Evolutionary conservation across 2,888 invertebrate species (phyloP), one percentile per base, ranked within the genome.

Genomic region (Thyatira batis): DNA sequence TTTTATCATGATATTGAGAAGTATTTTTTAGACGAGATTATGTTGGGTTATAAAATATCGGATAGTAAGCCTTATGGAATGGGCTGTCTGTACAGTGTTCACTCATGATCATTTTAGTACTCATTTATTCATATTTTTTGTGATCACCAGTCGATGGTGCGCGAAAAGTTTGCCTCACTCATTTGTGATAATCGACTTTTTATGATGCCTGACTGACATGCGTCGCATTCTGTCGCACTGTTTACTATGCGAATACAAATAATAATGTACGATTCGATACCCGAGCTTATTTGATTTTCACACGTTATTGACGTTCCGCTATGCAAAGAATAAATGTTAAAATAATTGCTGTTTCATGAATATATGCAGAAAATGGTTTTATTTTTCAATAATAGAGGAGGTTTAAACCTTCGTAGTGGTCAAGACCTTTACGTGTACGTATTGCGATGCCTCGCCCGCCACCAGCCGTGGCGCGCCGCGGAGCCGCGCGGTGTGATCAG

Each of bases 401-500:
- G n/a, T n/a, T n/a, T n/a, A n/a, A n/a, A n/a, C n/a, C n/a, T n/a
- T n/a, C n/a, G n/a, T n/a, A 70, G 72, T 72, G 67, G 65, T 63
- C 65, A 67, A 71, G 62, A 60, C 61, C 63, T 57, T 58, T 60
- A 54, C 53, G 55, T 53, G 39, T 45, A 53, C 53, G 53, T 43
- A 49, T 58, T 63, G 56, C 66, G 70, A 71, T 73, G 73, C 71
- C 70, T 67, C 71, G 71, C 58, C 65, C 71, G 71, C 58, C 65
- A 63, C 70, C 66, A 67, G 46, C 17, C 23, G 49, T 27, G 10
- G 17, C 61, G 56, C 66, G 70, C 71, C 65, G 64, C 71, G 67
- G 66, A 71, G 75, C 74, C 71, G 71, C 60, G n/a, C 63, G 78
- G 75, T 89, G 90, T 89, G 89, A 89, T 83, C 84, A 84, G 90